These are phyloP conservation scores for Oxyura jamaicensis DNA, from an alignment of 2,113 vertebrate genomes.

Conservation along the genomic window DNA sequence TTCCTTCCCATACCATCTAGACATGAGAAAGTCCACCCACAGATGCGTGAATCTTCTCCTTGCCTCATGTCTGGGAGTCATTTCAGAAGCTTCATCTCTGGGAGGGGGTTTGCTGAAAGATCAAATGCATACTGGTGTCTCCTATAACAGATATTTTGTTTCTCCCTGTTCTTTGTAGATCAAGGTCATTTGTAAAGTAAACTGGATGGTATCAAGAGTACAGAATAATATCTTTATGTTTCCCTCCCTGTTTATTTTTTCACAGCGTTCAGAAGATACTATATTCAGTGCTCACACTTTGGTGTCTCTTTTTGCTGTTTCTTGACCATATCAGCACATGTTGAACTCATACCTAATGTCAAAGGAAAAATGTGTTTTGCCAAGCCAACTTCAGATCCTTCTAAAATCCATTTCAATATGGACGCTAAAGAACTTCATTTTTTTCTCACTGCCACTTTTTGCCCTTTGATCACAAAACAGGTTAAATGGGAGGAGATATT, in stretches of 20 bases:
- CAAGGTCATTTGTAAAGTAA: neutral
- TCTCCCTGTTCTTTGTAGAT: neutral
- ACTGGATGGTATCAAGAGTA: neutral
- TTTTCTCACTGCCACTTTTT: neutral
- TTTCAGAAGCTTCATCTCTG: neutral
- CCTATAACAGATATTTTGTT: neutral
- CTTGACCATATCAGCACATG: neutral
- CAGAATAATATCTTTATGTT: neutral
- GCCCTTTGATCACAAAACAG: neutral
- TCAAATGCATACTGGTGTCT: neutral
- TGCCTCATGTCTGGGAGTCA: rapidly evolving
- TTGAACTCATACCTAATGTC: neutral
- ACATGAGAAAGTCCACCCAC: neutral
- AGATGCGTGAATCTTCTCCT: neutral
- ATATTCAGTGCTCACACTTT: too few relatives aligned
- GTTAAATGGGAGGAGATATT: neutral
- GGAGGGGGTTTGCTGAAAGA: neutral
- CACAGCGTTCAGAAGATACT: neutral
- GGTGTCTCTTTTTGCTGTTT: neutral
- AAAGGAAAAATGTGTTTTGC: neutral
- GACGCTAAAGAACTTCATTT: neutral
- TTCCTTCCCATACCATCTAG: neutral
- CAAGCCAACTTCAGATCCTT: neutral
- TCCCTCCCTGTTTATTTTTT: neutral
- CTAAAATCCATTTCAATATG: neutral